Evolutionary conservation across 2,797 vertebrate species (phyloP), one percentile per base, ranked within the genome.

Genomic region (Gymnocypris eckloni): DNA sequence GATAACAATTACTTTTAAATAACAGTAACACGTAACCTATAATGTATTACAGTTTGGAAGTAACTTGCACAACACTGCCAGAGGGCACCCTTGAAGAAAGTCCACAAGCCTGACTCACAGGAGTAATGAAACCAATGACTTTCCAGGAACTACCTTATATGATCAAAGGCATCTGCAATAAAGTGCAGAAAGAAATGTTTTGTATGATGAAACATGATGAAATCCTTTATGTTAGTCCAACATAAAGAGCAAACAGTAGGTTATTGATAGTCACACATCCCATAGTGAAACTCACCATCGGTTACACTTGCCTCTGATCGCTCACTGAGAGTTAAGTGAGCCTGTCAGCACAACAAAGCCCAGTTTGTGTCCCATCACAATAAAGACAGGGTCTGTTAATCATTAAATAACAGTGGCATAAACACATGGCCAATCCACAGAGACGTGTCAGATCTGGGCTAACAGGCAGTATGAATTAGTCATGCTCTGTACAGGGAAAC

Each of bases 381-480:
- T 84, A 78, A 81, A 84, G 85, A 81, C 72, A 67, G 43, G 66
- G 64, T 76, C 72, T 41, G 79, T 86, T 76, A 84, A 81, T 84
- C 82, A 78, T 86, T 88, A 64, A 86, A 78, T 73, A 82, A 66
- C 83, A 82, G 79, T 64, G 76, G 28, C 82, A 77, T 81, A 77
- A 85, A 84, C 54, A 87, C 43, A 84, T 48, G 66, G 66, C 33
- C 50, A 28, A 67, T 61, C 41, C 54, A 28, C n/a, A 66, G 73
- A 85, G 80, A 85, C 18, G 4, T 85, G 76, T 88, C 76, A 88
- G 83, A 82, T 67, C 54, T 12, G 70, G 73, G 33, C 73, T 85
- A 80, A 82, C 79, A 85, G 76, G 73, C 73, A 67, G 67, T 43
- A 79, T 85, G 87, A 86, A 85, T 87, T 82, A 79, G 54, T 86